phyloP scores from a whole-genome alignment of 1,140 invertebrate species.

The Grapholita molesta region DNA sequence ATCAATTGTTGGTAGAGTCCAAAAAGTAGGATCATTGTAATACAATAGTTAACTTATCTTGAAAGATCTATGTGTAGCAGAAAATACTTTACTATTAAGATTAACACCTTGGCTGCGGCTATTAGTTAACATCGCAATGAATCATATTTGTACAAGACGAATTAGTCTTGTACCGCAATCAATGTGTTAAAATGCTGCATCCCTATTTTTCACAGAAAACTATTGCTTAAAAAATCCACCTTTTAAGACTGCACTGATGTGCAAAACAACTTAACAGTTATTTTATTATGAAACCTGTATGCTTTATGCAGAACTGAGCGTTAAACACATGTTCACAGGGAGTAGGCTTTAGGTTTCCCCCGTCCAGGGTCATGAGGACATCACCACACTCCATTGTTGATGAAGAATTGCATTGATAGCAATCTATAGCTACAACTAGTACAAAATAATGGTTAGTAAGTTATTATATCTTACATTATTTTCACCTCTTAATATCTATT shows the following conservation, averaged over 20 bases:
- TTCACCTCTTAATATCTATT: neutral
- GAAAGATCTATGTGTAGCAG: no score
- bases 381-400: conserved; percentile 87
- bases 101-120: no score
- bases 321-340: conserved; percentile 88
- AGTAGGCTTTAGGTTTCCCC: conserved; percentile 78
- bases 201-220: no score
- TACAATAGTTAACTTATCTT: no score
- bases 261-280: neutral
- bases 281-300: conserved; percentile 61
- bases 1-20: no score
- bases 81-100: no score
- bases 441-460: neutral
- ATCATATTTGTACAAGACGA: no score
- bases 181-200: no score
- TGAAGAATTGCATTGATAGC: conserved; percentile 90
- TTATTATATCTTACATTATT: neutral
- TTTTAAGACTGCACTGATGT: neutral
- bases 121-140: no score
- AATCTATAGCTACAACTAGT: conserved; percentile 81
- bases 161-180: no score
- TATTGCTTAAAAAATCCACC: no score
- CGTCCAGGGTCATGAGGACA: conserved; percentile 81
- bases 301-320: conserved; percentile 92
- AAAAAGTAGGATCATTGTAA: no score